These are phyloP conservation scores for Loripinus fragilis DNA, from an alignment of 2,888 invertebrate species.

Conservation along the genomic window DNA sequence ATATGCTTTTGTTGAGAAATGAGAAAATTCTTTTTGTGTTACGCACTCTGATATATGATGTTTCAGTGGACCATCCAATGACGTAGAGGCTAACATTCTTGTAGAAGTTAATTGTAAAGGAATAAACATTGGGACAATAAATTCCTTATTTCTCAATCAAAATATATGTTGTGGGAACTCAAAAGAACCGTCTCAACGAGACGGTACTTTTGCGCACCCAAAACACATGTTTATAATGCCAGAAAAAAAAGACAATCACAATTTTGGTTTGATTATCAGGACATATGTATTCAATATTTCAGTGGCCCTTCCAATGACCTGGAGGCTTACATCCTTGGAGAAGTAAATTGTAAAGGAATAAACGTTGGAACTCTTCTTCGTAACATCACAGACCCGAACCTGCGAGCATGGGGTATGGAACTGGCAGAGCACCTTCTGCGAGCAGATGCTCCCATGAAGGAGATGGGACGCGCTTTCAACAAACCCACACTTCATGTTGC, in stretches of 20 bases:
- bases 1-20: too few species aligned
- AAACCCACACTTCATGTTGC: constrained; percentile 35
- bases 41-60: too few species aligned
- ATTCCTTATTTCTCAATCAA: background rate
- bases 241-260: too few species aligned
- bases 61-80: constrained; percentile 26
- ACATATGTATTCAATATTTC: constrained; percentile 15
- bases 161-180: too few species aligned
- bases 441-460: constrained; percentile 22
- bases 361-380: constrained; percentile 23
- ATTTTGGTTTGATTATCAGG: too few species aligned
- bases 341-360: background rate
- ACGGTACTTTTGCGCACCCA: too few species aligned
- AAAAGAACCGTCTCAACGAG: too few species aligned
- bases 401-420: constrained; percentile 31
- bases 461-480: constrained; percentile 25
- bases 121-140: constrained; percentile 17
- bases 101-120: background rate
- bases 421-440: constrained; percentile 22
- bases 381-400: background rate
- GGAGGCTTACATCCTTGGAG: background rate
- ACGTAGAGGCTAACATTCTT: constrained; percentile 1
- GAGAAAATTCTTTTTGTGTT: too few species aligned
- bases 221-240: too few species aligned
- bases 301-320: constrained; percentile 22